Evolutionary conservation across 2,113 vertebrate species (phyloP).

Genomic region (Syngnathus scovelli): DNA sequence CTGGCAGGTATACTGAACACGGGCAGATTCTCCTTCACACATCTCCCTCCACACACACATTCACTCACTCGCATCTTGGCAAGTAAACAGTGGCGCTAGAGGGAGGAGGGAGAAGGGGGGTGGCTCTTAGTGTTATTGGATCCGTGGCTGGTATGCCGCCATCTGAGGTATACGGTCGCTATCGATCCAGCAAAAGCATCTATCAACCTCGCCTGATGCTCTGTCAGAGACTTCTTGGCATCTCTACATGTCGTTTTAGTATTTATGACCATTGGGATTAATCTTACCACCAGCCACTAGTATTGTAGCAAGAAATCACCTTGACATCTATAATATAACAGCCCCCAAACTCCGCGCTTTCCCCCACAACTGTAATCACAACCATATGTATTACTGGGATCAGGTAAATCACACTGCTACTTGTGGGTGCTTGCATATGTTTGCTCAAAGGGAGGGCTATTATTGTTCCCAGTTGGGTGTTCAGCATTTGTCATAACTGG

Average conservation of each 20-base stretch:
- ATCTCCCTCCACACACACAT: conserved; percentile 26
- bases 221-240: conserved; percentile 59
- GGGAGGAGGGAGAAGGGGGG: neutral
- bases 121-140: conserved; percentile 84
- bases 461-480: neutral
- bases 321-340: conserved; percentile 38
- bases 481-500: conserved; percentile 1
- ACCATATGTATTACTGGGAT: conserved; percentile 26
- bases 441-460: conserved; percentile 12
- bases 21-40: conserved; percentile 30
- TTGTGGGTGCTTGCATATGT: conserved; percentile 6
- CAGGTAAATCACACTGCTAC: conserved; percentile 16
- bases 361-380: conserved; percentile 22
- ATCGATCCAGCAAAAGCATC: conserved; percentile 57
- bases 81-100: conserved; percentile 47
- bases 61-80: conserved; percentile 49
- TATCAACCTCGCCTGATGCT: conserved; percentile 38
- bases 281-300: conserved; percentile 38
- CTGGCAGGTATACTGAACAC: conserved; percentile 84
- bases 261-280: conserved; percentile 54
- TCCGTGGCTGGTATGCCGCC: conserved; percentile 51
- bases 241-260: conserved; percentile 53
- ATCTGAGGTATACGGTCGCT: conserved; percentile 56
- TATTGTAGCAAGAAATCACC: conserved; percentile 55
- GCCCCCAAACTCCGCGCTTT: conserved; percentile 4